Evolutionary conservation across 2,797 vertebrate genomes (phyloP).

Genomic region (Clarias platycephalus): DNA sequence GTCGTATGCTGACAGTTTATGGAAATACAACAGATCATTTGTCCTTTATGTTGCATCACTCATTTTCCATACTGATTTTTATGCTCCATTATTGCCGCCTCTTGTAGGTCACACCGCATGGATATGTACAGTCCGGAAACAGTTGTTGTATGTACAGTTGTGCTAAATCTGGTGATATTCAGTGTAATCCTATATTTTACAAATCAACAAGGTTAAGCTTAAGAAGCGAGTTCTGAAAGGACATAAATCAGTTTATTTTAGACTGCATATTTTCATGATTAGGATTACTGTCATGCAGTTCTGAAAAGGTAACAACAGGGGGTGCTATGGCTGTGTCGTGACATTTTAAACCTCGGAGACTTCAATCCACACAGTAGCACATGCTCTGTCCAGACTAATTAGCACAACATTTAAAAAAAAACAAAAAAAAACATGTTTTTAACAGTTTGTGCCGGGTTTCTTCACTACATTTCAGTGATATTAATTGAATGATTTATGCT

Average conservation of each 20-base stretch:
- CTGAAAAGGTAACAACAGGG: slow-evolving; percentile 47
- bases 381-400: background rate
- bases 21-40: background rate
- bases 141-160: no score
- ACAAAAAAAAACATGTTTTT: background rate
- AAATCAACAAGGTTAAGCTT: background rate
- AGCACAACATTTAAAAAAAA: background rate
- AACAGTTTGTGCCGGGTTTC: background rate
- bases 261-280: background rate
- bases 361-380: slow-evolving; percentile 1
- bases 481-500: background rate
- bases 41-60: background rate
- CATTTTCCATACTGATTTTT: background rate
- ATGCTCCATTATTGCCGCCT: background rate
- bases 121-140: background rate
- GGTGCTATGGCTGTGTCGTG: slow-evolving; percentile 51
- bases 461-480: background rate
- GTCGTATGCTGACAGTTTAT: background rate
- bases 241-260: background rate
- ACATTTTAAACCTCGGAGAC: slow-evolving; percentile 6
- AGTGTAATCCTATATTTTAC: background rate
- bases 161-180: background rate
- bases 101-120: background rate
- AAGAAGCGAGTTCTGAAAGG: background rate
- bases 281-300: background rate